These are phyloP conservation scores for Epizoanthus stellaris DNA, from an alignment of 92 coral and sea anemone species.

Conservation along the genomic window DNA sequence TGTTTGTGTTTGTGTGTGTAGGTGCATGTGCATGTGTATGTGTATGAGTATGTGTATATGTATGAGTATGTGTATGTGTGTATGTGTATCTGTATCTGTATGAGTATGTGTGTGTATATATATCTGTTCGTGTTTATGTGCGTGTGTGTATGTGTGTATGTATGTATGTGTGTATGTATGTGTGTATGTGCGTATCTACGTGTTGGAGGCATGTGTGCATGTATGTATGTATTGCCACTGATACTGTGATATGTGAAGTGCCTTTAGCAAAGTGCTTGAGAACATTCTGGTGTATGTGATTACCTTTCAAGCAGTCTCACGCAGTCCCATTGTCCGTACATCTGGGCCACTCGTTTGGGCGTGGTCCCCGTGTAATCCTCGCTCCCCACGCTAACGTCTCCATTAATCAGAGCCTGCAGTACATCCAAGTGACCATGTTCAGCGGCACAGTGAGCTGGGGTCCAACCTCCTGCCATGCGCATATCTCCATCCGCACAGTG, in stretches of 20 bases:
- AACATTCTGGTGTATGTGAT: no score
- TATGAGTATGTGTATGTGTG: no score
- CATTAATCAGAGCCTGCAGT: constrained; percentile 79
- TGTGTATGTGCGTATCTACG: no score
- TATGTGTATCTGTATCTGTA: no score
- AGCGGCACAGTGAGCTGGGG: constrained; percentile 99
- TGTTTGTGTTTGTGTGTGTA: no score
- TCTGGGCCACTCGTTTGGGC: constrained; percentile 82
- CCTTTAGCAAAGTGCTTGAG: neutral
- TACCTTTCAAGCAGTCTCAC: constrained; percentile 70
- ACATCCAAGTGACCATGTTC: constrained; percentile 81
- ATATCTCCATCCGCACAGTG: constrained; percentile 89
- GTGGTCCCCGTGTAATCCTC: constrained; percentile 91
- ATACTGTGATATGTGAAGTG: no score
- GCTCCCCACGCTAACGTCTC: constrained; percentile 68
- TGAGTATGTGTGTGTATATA: no score
- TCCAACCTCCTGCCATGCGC: constrained; percentile 99
- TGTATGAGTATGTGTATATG: no score
- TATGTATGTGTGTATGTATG: neutral
- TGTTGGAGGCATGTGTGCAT: no score
- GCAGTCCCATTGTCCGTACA: constrained; percentile 69
- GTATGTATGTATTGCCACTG: neutral
- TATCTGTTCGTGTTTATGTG: no score
- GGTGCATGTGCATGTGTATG: no score
- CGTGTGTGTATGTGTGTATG: neutral